phyloP scores from a whole-genome alignment of 1,140 invertebrate species.

The Wiebesia pumilae region DNA sequence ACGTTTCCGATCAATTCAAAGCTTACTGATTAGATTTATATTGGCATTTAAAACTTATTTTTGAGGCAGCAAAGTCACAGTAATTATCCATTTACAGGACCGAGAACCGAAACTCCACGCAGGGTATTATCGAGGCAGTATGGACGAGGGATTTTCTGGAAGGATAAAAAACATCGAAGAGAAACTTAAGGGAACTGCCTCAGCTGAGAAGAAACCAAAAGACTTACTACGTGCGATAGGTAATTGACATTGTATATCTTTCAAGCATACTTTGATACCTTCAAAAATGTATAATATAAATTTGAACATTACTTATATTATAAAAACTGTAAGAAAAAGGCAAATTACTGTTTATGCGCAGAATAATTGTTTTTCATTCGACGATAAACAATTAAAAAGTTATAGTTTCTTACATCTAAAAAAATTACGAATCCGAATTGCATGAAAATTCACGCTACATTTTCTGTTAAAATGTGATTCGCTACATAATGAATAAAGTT shows the following conservation, averaged over 20 bases:
- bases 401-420: too few relatives aligned
- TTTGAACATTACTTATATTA: too few relatives aligned
- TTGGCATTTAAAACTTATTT: neutral
- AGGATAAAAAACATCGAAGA: slow-evolving; percentile 82
- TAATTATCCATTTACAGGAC: slow-evolving; percentile 75
- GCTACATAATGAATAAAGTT: too few relatives aligned
- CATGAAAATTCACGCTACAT: too few relatives aligned
- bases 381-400: too few relatives aligned
- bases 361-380: too few relatives aligned
- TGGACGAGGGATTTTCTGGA: slow-evolving; percentile 83
- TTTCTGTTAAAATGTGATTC: too few relatives aligned
- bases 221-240: slow-evolving; percentile 90
- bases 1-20: slow-evolving; percentile 39
- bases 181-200: slow-evolving; percentile 77
- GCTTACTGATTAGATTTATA: neutral
- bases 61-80: neutral
- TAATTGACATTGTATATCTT: slow-evolving; percentile 43
- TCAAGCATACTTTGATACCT: slow-evolving; percentile 21
- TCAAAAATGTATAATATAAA: too few relatives aligned
- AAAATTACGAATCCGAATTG: too few relatives aligned
- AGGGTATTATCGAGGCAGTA: slow-evolving; percentile 76
- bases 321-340: too few relatives aligned
- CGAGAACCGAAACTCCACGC: slow-evolving; percentile 79
- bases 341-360: too few relatives aligned
- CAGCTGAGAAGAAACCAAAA: slow-evolving; percentile 86